Percentiles rank a stretch among this genome's conserved stretches.
phyloP scores from a whole-genome alignment of 92 coral and sea anemone genomes.

The Diadumene lineata region DNA sequence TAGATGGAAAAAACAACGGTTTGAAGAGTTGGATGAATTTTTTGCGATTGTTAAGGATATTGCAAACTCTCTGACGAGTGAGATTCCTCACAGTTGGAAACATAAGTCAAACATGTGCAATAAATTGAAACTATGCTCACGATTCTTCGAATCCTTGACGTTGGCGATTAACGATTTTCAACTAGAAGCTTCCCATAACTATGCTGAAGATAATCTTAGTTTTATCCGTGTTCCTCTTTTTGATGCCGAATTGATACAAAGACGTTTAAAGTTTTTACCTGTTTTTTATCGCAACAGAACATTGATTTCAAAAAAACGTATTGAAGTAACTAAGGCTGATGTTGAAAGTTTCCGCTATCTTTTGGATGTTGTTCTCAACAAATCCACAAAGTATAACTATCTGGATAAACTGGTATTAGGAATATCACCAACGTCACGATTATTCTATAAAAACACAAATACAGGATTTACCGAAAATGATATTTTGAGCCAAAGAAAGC shows the following conservation, averaged over 20 bases:
- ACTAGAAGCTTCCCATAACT: background rate
- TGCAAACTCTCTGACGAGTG: background rate
- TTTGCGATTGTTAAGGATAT: background rate
- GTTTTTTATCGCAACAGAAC: background rate
- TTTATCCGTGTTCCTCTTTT: background rate
- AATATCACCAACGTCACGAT: slow-evolving; percentile 8
- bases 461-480: background rate
- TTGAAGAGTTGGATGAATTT: background rate
- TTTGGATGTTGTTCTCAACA: background rate
- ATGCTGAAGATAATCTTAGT: background rate
- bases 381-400: slow-evolving; percentile 8
- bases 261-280: background rate
- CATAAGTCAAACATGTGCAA: background rate
- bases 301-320: background rate
- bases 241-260: background rate
- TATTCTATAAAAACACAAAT: slow-evolving; percentile 2
- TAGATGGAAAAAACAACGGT: background rate
- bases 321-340: background rate
- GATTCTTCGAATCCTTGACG: background rate
- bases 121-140: background rate
- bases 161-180: background rate
- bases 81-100: background rate
- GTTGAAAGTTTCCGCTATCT: background rate
- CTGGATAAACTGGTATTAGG: background rate
- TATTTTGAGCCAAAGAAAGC: background rate